A percentile compares a stretch with the other conserved stretches of the same genome.
phyloP scores from a whole-genome alignment of 2,888 invertebrate genomes.

The Diplazon laetatorius region DNA sequence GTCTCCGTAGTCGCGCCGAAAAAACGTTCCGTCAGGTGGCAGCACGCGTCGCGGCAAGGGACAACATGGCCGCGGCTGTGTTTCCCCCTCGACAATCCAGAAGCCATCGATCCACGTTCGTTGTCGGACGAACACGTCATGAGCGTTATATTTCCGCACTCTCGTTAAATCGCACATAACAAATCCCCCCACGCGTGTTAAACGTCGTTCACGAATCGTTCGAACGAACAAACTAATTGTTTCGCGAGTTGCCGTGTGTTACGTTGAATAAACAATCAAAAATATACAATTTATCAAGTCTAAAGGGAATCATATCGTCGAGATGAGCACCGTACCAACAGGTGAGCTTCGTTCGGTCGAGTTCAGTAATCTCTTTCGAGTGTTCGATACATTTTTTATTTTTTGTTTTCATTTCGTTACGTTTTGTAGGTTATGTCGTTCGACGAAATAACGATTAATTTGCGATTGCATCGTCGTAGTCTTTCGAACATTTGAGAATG shows the following conservation, averaged over 20 bases:
- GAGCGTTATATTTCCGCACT: slow-evolving; percentile 57
- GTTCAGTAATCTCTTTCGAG: slow-evolving; percentile 50
- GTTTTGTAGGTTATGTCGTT: too few relatives aligned
- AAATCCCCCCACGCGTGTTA: background rate
- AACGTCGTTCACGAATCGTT: slow-evolving; percentile 14
- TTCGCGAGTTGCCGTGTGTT: slow-evolving; percentile 19
- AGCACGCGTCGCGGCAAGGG: slow-evolving; percentile 29
- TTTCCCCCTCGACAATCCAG: slow-evolving; percentile 67
- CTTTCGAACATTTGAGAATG: too few relatives aligned
- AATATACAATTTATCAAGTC: background rate
- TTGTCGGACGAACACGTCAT: slow-evolving; percentile 69
- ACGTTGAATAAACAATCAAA: slow-evolving; percentile 2
- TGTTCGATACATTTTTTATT: background rate
- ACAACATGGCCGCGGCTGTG: slow-evolving; percentile 68
- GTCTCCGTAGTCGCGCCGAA: too few relatives aligned
- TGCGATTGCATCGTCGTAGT: too few relatives aligned
- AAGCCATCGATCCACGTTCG: slow-evolving; percentile 72
- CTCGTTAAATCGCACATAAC: slow-evolving; percentile 20
- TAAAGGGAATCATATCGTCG: slow-evolving; percentile 44
- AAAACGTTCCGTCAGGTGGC: slow-evolving; percentile 13
- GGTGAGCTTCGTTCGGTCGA: slow-evolving; percentile 73
- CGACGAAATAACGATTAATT: too few relatives aligned
- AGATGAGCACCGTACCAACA: slow-evolving; percentile 79
- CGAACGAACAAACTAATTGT: background rate
- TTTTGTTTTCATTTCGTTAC: too few relatives aligned